Base-by-base conservation (phyloP, 1,140 invertebrate species). In the Papilio dardanus region DNA sequence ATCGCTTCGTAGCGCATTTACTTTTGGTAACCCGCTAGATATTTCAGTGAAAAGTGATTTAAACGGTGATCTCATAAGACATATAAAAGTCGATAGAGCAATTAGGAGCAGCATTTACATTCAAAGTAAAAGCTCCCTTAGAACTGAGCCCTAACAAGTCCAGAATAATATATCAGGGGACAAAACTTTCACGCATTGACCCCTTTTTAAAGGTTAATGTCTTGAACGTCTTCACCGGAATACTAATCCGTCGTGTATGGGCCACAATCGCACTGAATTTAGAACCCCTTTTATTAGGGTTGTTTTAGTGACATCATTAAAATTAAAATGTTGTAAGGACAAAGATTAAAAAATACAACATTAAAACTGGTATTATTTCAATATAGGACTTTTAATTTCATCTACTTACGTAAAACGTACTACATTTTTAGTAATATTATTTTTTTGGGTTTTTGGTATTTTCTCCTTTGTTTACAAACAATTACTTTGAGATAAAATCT, bases 121-220 rank as follows among this genome's bases (percentile, higher is more conserved):
- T 71, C 69, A 71, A 71, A 54, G 69, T 71, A 30, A 71, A 24
- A 33, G 19, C 46, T 81, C 74, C 76, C 74, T 71, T 40, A 77
- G 81, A 82, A 86, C 80, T 80, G 81, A 80, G 77, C 79, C 81
- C 80, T 75, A 78, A 85, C 83, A 85, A 88, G 88, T 87, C 81
- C 81, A 86, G 89, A 91, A 92, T 92, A 90, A 91, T 85, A 88
- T 90, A 90, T 90, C 82, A 89, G 88, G 87, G 87, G 85, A 83
- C 84, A 86, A 75, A 86, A 88, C 83, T 92, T 84, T 91, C 84
- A 90, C 86, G 88, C 86, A 86, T 87, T 89, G 88, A 89, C 87
- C 89, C 89, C 89, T 92, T 91, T 91, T 92, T 88, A 92, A 91
- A 91, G 91, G 91, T 92, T 91, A 91, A 46, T 73, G 46, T 73